These are phyloP conservation scores for Megaptera novaeangliae DNA, from an alignment of 2,113 vertebrate species.

Conservation along the genomic window DNA sequence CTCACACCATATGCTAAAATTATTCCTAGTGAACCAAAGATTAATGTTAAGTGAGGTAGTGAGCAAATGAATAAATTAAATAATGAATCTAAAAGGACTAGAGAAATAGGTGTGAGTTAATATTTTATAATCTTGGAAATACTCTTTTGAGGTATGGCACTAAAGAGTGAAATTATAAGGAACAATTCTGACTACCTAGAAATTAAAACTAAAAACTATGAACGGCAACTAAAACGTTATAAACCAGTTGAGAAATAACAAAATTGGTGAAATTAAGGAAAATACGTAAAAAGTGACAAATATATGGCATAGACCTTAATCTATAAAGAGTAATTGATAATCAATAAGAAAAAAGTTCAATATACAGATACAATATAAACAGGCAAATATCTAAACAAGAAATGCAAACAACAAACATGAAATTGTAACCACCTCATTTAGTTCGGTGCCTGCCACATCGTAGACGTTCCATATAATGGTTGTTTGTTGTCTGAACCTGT, in stretches of 20 bases:
- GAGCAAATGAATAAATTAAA: not conserved
- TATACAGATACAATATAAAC: not conserved
- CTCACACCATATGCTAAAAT: not conserved
- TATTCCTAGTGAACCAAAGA: not conserved
- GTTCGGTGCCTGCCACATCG: too few species aligned
- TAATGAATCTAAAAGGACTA: not conserved
- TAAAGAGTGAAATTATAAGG: not conserved
- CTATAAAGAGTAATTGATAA: not conserved
- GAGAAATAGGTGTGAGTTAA: not conserved
- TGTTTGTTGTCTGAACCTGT: not conserved
- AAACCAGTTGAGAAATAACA: not conserved
- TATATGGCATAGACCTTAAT: not conserved
- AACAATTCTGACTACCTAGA: not conserved
- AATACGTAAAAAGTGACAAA: not conserved
- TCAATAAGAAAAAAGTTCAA: not conserved
- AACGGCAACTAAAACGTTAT: not conserved
- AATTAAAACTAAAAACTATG: not conserved
- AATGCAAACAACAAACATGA: not conserved
- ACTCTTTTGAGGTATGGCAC: not conserved
- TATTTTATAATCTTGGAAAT: not conserved
- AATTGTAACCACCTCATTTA: not conserved
- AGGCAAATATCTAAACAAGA: not conserved
- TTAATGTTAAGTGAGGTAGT: not conserved
- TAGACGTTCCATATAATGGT: accelerated
- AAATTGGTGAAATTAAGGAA: not conserved